Evolutionary conservation across 2,797 vertebrate species (phyloP).

Genomic region (Uromys caudimaculatus): DNA sequence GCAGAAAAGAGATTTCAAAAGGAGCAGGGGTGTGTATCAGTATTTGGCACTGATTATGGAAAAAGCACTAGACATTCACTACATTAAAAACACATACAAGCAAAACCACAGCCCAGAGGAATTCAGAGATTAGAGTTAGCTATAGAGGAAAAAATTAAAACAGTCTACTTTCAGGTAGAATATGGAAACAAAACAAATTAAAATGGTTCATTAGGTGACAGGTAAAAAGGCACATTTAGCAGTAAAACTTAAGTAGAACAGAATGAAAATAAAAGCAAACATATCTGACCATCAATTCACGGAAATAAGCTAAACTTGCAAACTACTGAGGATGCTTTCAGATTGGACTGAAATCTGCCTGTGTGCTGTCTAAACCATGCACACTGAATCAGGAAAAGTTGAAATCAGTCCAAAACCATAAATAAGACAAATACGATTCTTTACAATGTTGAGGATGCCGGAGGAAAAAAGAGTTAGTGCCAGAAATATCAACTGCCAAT

Average conservation of each 20-base stretch:
- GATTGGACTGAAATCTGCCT: not conserved
- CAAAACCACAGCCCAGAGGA: not conserved
- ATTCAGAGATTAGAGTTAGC: not conserved
- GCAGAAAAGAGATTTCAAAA: not conserved
- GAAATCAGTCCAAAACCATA: slow-evolving; percentile 1
- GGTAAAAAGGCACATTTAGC: not conserved
- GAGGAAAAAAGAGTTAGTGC: not conserved
- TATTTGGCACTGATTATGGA: not conserved
- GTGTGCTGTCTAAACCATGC: not conserved
- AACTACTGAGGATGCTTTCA: not conserved
- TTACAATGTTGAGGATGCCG: not conserved
- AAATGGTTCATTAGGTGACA: not conserved
- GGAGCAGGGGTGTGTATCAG: not conserved
- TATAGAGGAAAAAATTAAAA: not conserved
- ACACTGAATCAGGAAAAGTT: not conserved
- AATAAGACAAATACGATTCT: not conserved
- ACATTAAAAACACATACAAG: not conserved
- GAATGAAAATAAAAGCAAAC: not conserved
- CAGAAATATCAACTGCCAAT: not conserved
- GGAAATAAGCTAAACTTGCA: not conserved
- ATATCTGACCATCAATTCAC: not conserved
- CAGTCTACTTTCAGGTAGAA: not conserved
- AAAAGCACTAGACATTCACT: not conserved
- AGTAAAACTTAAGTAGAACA: not conserved
- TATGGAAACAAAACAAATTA: not conserved